Evolutionary conservation across 2,888 invertebrate genomes (phyloP).

Genomic region (Aplocera efformata): DNA sequence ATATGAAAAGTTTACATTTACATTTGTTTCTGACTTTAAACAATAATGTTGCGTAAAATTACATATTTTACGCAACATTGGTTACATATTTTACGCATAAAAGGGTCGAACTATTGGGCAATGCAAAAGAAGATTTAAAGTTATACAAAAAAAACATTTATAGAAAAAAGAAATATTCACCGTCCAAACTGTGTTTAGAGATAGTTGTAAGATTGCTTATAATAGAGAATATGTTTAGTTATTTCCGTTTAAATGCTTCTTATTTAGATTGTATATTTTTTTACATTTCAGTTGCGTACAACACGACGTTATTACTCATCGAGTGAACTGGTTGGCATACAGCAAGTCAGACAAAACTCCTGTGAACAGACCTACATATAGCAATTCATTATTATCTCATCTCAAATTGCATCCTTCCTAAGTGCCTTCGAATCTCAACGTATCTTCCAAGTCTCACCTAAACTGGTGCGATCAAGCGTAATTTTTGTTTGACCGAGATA

Average conservation of each 20-base stretch:
- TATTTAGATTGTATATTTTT: conserved; percentile 49
- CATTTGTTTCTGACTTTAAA: too few relatives aligned
- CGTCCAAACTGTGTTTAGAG: too few relatives aligned
- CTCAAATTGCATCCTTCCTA: conserved; percentile 45
- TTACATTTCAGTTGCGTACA: conserved; percentile 87
- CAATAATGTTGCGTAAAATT: too few relatives aligned
- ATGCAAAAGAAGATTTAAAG: too few relatives aligned
- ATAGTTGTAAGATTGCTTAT: not conserved
- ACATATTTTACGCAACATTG: too few relatives aligned
- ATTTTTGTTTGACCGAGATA: conserved; percentile 14
- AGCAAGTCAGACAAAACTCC: conserved; percentile 88
- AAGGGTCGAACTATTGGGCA: too few relatives aligned
- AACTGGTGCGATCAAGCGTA: conserved; percentile 22
- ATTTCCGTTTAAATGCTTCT: conserved; percentile 32
- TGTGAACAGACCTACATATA: conserved; percentile 93
- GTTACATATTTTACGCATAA: too few relatives aligned
- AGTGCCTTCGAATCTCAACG: conserved; percentile 60
- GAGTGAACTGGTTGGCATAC: conserved; percentile 87
- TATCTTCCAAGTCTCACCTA: conserved; percentile 40
- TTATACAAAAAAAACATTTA: too few relatives aligned
- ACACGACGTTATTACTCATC: conserved; percentile 88
- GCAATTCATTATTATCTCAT: conserved; percentile 54
- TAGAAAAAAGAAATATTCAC: too few relatives aligned
- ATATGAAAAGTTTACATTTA: too few relatives aligned
- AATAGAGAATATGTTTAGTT: conserved; percentile 14